Conservation (phyloP, 2,797 vertebrate species). For the Sylvilagus floridanus region DNA sequence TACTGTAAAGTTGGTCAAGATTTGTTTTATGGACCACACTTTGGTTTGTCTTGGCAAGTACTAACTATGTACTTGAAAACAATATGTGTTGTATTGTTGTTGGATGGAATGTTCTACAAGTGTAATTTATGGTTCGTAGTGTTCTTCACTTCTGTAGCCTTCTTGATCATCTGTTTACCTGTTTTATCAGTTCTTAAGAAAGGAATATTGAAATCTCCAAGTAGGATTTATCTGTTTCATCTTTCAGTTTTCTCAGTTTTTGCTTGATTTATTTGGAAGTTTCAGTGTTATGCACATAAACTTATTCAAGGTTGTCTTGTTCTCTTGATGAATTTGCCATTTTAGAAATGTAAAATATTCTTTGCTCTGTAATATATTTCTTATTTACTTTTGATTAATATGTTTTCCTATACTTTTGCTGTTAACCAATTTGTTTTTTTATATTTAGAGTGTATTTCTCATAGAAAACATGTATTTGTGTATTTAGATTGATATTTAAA, state of each 20-base stretch:
- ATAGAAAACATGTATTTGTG: not conserved
- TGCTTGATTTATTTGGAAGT: slow-evolving; percentile 1
- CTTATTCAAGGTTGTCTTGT: not conserved
- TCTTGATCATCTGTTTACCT: not conserved
- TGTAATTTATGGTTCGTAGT: not conserved
- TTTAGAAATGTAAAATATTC: not conserved
- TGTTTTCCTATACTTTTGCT: not conserved
- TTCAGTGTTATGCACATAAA: slow-evolving; percentile 8
- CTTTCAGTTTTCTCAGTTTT: slow-evolving; percentile 1
- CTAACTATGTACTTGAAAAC: not conserved
- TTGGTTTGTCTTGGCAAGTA: not conserved
- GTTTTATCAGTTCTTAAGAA: not conserved
- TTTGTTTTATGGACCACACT: not conserved
- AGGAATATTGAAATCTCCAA: not conserved
- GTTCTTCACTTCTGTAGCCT: not conserved
- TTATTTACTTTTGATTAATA: not conserved
- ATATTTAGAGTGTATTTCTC: slow-evolving; percentile 25
- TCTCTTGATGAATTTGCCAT: slow-evolving; percentile 10
- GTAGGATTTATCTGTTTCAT: not conserved
- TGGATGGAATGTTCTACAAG: not conserved
- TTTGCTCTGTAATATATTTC: slow-evolving; percentile 19
- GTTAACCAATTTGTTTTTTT: slow-evolving; percentile 39
- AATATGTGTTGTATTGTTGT: not conserved
- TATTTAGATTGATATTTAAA: not conserved
- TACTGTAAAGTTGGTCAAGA: not conserved